These are phyloP conservation scores for Pangasius krempfi DNA, from an alignment of 2,797 vertebrate genomes.

Conservation along the genomic window DNA sequence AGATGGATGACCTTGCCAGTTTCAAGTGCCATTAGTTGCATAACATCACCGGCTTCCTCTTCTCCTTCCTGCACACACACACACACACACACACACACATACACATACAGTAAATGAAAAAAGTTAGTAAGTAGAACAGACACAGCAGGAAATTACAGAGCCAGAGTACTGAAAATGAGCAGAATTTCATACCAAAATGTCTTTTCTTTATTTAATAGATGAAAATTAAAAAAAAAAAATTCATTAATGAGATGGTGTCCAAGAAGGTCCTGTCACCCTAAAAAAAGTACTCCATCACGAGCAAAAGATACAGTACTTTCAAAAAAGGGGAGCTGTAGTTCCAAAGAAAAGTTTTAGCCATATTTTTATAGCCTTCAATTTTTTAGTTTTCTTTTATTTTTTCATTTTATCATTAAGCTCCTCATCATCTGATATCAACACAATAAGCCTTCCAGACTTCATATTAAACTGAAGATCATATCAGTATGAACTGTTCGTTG, in stretches of 20 bases:
- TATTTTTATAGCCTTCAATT: not conserved
- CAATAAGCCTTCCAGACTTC: not conserved
- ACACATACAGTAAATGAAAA: not conserved
- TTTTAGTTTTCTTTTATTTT: too few species aligned
- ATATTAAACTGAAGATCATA: not conserved
- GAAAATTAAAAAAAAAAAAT: not conserved
- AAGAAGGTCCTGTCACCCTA: not conserved
- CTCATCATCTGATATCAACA: not conserved
- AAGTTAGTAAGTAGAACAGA: not conserved
- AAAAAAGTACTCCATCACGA: not conserved
- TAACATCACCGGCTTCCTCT: slow-evolving; percentile 43
- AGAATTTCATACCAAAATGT: not conserved
- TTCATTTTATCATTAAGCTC: not conserved
- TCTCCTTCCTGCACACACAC: not conserved
- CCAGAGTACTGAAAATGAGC: not conserved
- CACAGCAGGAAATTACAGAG: not conserved
- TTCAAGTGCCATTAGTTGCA: slow-evolving; percentile 54
- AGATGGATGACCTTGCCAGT: slow-evolving; percentile 38
- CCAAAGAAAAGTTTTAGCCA: not conserved
- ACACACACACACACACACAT: too few species aligned
- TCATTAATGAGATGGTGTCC: not conserved
- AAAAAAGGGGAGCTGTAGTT: not conserved
- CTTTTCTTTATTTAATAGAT: not conserved
- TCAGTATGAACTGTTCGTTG: not conserved
- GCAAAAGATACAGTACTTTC: not conserved